phyloP scores from a whole-genome alignment of 2,888 invertebrate species.

The Cheilosia grossa region DNA sequence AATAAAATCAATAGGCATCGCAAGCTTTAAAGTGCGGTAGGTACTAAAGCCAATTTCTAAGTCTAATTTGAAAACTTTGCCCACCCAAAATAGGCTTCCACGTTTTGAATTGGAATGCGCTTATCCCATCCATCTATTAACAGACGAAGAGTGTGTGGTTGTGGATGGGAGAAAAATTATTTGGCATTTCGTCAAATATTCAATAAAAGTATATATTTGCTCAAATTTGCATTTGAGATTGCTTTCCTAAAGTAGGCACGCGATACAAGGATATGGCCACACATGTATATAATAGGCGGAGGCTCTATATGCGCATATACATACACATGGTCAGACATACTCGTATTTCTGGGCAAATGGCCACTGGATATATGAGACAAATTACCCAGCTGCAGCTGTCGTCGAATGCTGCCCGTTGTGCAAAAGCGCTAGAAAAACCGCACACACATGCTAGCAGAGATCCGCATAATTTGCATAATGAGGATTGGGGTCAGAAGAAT shows the following conservation, averaged over 20 bases:
- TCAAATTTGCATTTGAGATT: constrained; percentile 68
- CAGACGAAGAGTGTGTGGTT: not conserved
- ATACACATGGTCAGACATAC: not conserved
- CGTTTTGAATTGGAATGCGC: constrained; percentile 24
- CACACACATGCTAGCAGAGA: constrained; percentile 63
- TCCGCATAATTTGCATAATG: constrained; percentile 71
- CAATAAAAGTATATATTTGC: constrained; percentile 68
- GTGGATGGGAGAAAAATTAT: constrained; percentile 22
- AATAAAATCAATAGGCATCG: not conserved
- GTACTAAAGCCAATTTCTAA: not conserved
- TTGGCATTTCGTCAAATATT: constrained; percentile 69
- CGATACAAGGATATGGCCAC: constrained; percentile 45
- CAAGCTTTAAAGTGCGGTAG: not conserved
- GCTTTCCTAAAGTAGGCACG: constrained; percentile 48
- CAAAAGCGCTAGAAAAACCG: constrained; percentile 65
- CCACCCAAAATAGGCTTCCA: not conserved
- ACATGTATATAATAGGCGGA: constrained; percentile 42
- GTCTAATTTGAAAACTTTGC: not conserved
- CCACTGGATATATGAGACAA: constrained; percentile 63
- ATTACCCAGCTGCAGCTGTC: constrained; percentile 68
- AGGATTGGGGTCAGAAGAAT: constrained; percentile 67
- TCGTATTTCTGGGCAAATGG: constrained; percentile 49
- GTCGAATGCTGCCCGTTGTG: constrained; percentile 61
- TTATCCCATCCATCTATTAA: constrained; percentile 28
- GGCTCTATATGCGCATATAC: constrained; percentile 5